phyloP scores from a whole-genome alignment of 2,797 vertebrate genomes.

The Coilia nasus region DNA sequence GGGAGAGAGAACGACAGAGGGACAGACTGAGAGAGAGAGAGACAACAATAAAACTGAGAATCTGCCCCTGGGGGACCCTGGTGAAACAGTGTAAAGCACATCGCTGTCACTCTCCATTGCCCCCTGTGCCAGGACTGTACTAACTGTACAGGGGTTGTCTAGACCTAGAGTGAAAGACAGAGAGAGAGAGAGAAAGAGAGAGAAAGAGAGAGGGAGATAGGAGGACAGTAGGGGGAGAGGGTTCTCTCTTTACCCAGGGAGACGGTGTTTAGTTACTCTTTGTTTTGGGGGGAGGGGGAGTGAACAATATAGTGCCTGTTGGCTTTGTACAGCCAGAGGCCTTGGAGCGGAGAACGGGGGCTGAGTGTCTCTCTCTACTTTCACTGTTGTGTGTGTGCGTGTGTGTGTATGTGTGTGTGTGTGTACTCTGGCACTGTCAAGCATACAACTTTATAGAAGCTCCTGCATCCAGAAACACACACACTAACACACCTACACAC shows the following conservation, averaged over 20 bases:
- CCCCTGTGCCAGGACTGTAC: not conserved
- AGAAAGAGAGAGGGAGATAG: not conserved
- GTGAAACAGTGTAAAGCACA: not conserved
- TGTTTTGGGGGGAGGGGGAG: conserved; percentile 27
- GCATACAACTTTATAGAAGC: conserved; percentile 24
- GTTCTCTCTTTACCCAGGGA: not conserved
- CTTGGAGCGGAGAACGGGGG: conserved; percentile 36
- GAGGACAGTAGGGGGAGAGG: not conserved
- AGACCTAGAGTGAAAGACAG: conserved; percentile 25
- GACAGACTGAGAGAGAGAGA: not conserved
- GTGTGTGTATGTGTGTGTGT: conserved; percentile 34
- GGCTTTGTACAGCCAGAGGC: conserved; percentile 44
- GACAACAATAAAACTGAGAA: not conserved
- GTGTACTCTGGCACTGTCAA: conserved; percentile 25
- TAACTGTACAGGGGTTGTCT: not conserved
- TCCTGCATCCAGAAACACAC: conserved; percentile 5
- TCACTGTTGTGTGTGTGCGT: conserved; percentile 31
- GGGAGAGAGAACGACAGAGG: not conserved
- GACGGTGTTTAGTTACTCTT: conserved; percentile 46
- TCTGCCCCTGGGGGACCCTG: not conserved
- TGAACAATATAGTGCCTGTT: conserved; percentile 50
- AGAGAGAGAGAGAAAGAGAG: not conserved
- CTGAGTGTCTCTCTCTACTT: conserved; percentile 32
- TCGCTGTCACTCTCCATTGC: not conserved
- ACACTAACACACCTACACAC: too few species aligned